Base-by-base conservation (phyloP, 2,888 invertebrate genomes). In the Catocala sponsa region DNA sequence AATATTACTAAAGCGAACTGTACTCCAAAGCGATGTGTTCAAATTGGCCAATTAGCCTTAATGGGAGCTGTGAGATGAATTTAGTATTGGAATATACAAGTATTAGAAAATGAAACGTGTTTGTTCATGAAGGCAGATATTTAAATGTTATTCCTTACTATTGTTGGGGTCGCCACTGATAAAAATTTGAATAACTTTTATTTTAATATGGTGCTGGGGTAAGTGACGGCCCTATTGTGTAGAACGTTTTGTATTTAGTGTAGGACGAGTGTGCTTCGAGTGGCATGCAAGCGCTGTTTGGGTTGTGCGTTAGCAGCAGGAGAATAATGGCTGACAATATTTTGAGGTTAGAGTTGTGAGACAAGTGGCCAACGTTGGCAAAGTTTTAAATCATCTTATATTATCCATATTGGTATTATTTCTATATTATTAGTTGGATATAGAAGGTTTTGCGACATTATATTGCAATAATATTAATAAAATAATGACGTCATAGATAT, bases 251-350 rank as follows among this genome's bases (percentile, higher is more conserved):
- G 53, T 68, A 41, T 64, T 59, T 56, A 55, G 55, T 56, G 47
- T 59, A 66, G 12, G 70, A 56, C 62, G 65, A 74, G 78, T 79
- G 80, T 74, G 76, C 68, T 69, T 68, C 49, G 55, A 51, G 35
- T 44, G 60, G 15, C 25, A 59, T 55, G 43, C 59, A 47, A 63
- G 75, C 72, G 78, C 63, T 57, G 62, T 44, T 70, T 65, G 83
- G 88, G 88, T 85, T 84, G 89, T 80, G 84, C 72, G 77, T 70
- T 74, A 73, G 90, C 88, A 79, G 91, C 90, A 92, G 94, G 94
- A 94, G 94, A 93, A 88, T 93, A 94, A 93, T 90, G 84, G 93
- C 84, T 88, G 90, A 92, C 86, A 90, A 89, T 90, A 90, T 84
- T 68, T 73, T 78, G 65, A 76, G 68, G 55, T 55, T 58, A 35